A percentile compares a stretch with the other conserved stretches of the same genome.
Evolutionary conservation across 2,797 vertebrate species (phyloP).

Genomic region (Gambusia yucatana): DNA sequence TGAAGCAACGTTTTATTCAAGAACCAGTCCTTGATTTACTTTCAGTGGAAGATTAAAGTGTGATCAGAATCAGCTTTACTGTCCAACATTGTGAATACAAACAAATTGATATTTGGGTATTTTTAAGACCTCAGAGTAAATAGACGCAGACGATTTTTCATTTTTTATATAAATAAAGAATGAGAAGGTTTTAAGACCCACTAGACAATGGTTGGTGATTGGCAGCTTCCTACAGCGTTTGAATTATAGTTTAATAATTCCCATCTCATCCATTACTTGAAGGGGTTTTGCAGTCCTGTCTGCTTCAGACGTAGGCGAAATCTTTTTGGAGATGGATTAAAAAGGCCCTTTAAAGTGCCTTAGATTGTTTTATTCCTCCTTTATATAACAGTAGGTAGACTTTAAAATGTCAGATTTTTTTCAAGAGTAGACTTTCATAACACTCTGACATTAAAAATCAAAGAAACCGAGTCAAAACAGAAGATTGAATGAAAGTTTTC

Average conservation of each 20-base stretch:
- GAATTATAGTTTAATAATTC: neutral
- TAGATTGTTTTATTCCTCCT: neutral
- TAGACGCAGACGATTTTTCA: neutral
- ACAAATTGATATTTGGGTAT: neutral
- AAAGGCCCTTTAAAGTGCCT: neutral
- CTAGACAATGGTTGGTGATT: neutral
- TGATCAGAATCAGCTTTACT: neutral
- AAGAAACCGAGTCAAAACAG: neutral
- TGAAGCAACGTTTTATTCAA: neutral
- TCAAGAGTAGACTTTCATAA: neutral
- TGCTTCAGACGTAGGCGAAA: neutral
- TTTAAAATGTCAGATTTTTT: conserved; percentile 5
- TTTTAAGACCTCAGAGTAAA: no score
- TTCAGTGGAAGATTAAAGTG: neutral
- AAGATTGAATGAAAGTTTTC: neutral
- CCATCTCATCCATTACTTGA: neutral
- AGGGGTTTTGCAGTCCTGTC: neutral
- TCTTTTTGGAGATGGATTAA: neutral
- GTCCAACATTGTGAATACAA: neutral
- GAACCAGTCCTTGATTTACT: neutral
- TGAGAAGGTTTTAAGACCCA: neutral
- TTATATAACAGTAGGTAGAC: neutral
- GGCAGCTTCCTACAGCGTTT: neutral
- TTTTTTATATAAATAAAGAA: neutral
- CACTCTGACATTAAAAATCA: neutral